Evolutionary conservation across 1,140 invertebrate genomes (phyloP).

Genomic region (Schlechtendalia chinensis): DNA sequence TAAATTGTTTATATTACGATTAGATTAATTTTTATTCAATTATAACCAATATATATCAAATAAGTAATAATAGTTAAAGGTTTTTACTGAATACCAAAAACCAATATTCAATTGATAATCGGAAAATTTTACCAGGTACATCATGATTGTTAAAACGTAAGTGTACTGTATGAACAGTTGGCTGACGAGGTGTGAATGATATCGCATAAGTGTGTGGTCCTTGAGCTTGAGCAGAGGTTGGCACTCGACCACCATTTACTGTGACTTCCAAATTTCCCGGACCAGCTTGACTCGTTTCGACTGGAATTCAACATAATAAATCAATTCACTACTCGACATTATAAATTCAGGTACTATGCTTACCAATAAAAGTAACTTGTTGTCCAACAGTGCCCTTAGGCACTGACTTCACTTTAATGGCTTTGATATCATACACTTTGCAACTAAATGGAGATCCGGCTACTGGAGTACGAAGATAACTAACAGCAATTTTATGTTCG

Average conservation of each 20-base stretch:
- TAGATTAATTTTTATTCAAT: neutral
- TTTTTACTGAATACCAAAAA: neutral
- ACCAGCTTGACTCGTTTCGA: conserved; percentile 95
- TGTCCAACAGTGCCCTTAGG: conserved; percentile 86
- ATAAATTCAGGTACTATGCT: conserved; percentile 52
- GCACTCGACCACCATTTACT: conserved; percentile 91
- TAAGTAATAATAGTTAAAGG: neutral
- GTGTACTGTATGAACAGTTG: conserved; percentile 85
- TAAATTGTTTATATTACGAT: neutral
- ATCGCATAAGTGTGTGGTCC: conserved; percentile 96
- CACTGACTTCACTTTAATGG: conserved; percentile 91
- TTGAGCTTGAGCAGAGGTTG: conserved; percentile 91
- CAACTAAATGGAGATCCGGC: conserved; percentile 87
- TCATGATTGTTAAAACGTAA: conserved; percentile 93
- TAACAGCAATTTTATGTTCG: conserved; percentile 86
- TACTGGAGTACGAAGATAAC: conserved; percentile 73
- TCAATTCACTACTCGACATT: neutral
- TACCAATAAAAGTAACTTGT: conserved; percentile 91
- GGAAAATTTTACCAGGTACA: conserved; percentile 71
- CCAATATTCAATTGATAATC: neutral
- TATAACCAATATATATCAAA: no score
- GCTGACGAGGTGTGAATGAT: conserved; percentile 89
- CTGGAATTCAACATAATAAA: conserved; percentile 59
- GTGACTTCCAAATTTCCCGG: conserved; percentile 95
- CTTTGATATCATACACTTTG: conserved; percentile 91